A percentile compares a stretch with the other conserved stretches of the same genome.
These are phyloP conservation scores for Colostygia pectinataria DNA, from an alignment of 2,888 invertebrate species.

Conservation along the genomic window DNA sequence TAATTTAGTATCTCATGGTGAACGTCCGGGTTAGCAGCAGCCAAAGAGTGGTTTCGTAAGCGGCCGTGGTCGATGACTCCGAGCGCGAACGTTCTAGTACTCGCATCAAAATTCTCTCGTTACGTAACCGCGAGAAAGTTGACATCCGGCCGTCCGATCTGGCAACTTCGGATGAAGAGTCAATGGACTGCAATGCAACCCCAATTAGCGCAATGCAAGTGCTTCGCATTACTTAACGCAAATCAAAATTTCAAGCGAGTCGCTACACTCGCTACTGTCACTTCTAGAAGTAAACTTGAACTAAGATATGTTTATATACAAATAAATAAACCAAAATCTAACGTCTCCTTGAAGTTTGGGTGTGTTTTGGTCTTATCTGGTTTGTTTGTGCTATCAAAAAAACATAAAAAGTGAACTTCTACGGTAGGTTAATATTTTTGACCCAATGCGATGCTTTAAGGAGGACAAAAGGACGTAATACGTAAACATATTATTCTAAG, in stretches of 20 bases:
- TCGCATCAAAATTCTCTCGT: conserved; percentile 63
- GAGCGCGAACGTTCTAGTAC: conserved; percentile 80
- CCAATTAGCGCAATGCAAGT: conserved; percentile 41
- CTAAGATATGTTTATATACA: too few relatives aligned
- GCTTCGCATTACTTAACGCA: not conserved
- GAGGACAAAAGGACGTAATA: conserved; percentile 18
- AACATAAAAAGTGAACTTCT: conserved; percentile 7
- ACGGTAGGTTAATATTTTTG: conserved; percentile 9
- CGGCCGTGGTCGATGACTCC: conserved; percentile 80
- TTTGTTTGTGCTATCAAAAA: not conserved
- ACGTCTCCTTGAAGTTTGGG: too few relatives aligned
- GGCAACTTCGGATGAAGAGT: conserved; percentile 50
- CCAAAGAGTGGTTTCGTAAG: conserved; percentile 71
- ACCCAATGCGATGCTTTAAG: conserved; percentile 11
- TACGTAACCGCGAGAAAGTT: conserved; percentile 81
- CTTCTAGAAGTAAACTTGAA: conserved; percentile 2
- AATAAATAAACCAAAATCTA: too few relatives aligned
- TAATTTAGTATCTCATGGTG: conserved; percentile 38
- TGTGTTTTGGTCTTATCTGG: too few relatives aligned
- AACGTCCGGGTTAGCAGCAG: conserved; percentile 54
- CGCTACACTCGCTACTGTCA: not conserved
- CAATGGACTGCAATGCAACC: conserved; percentile 54
- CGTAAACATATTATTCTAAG: too few relatives aligned
- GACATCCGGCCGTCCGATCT: conserved; percentile 67
- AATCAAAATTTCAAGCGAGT: not conserved